These are phyloP conservation scores for Siniperca obscura DNA, from an alignment of 2,797 vertebrate species.

Conservation along the genomic window DNA sequence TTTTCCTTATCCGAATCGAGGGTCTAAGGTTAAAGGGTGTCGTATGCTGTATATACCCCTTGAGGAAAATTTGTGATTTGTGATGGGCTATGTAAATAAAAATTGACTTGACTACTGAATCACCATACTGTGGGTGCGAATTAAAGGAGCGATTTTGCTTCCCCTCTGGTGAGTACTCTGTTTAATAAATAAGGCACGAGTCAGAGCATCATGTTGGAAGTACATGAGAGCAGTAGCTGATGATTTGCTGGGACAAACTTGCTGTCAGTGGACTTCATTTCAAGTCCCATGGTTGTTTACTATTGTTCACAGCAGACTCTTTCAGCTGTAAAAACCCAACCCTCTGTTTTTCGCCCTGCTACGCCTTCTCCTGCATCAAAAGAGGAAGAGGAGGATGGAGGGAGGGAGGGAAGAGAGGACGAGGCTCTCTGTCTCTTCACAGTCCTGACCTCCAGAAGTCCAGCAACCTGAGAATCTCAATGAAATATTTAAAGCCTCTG, in stretches of 20 bases:
- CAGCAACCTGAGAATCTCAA: slow-evolving; percentile 86
- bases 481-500: slow-evolving; percentile 87
- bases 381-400: slow-evolving; percentile 14
- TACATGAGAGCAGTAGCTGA: background rate
- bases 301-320: slow-evolving; percentile 15
- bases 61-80: too few relatives aligned
- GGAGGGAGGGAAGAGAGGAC: slow-evolving; percentile 21
- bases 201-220: background rate
- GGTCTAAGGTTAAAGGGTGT: too few relatives aligned
- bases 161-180: background rate
- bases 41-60: too few relatives aligned
- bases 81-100: too few relatives aligned
- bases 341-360: slow-evolving; percentile 3
- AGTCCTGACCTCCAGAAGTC: slow-evolving; percentile 82
- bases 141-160: background rate
- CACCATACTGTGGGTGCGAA: background rate
- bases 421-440: slow-evolving; percentile 58
- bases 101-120: background rate
- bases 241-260: background rate
- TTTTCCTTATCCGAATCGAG: too few relatives aligned
- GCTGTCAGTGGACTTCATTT: slow-evolving; percentile 19
- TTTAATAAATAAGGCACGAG: background rate
- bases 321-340: slow-evolving; percentile 14
- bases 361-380: slow-evolving; percentile 39
- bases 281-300: background rate